Percentiles rank a stretch among this genome's conserved stretches.
These are phyloP conservation scores for Paguma larvata DNA, from an alignment of 2,797 vertebrate genomes.

Conservation along the genomic window DNA sequence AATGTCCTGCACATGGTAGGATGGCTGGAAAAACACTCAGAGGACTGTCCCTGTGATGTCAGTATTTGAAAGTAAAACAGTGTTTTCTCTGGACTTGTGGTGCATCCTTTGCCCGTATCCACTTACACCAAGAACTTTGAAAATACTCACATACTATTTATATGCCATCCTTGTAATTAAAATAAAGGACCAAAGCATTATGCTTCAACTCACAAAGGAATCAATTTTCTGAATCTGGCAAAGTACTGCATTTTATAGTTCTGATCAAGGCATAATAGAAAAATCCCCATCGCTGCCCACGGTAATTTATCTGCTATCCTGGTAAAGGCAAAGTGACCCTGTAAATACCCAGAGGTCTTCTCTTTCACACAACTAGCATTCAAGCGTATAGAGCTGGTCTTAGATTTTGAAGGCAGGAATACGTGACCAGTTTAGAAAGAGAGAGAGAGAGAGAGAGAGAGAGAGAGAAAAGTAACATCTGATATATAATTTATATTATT, in stretches of 20 bases:
- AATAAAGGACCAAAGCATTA: not conserved
- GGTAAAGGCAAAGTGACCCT: not conserved
- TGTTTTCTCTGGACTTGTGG: not conserved
- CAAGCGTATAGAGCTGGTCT: not conserved
- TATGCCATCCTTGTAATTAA: not conserved
- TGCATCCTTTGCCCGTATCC: not conserved
- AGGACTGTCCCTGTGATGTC: not conserved
- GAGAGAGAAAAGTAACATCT: not conserved
- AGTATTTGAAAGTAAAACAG: slow-evolving; percentile 38
- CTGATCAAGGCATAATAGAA: not conserved
- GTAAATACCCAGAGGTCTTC: not conserved
- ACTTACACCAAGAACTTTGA: not conserved
- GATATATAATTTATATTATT: too few relatives aligned
- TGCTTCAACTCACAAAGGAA: slow-evolving; percentile 23
- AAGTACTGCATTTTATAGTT: slow-evolving; percentile 27
- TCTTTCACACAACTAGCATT: not conserved
- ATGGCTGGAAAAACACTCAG: slow-evolving; percentile 70
- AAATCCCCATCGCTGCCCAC: not conserved
- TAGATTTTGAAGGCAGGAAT: not conserved
- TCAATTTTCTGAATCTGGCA: not conserved
- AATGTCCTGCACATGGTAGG: slow-evolving; percentile 21
- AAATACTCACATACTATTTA: not conserved
- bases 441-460: not conserved
- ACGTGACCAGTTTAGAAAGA: not conserved
- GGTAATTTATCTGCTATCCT: not conserved